These are phyloP conservation scores for Steatornis caripensis DNA, from an alignment of 2,113 vertebrate genomes.

Conservation along the genomic window DNA sequence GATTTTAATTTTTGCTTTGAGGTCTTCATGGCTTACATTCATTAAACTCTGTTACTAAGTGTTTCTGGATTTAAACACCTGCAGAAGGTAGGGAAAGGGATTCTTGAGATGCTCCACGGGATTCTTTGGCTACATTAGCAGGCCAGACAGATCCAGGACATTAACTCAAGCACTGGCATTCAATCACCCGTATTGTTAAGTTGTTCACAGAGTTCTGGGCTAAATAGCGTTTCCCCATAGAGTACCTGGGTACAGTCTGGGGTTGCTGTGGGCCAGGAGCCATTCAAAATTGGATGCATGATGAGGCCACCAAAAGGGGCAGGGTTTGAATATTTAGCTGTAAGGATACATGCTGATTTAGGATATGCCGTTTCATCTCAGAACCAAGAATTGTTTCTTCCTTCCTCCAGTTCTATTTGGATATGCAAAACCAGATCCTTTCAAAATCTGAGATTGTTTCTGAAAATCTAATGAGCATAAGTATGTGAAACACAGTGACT, in stretches of 20 bases:
- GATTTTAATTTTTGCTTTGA: background rate
- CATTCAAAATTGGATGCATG: background rate
- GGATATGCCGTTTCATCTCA: background rate
- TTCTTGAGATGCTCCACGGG: background rate
- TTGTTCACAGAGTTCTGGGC: background rate
- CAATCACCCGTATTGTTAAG: background rate
- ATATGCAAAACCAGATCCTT: background rate
- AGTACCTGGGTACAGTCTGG: background rate
- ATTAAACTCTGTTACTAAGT: background rate
- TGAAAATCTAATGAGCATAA: background rate
- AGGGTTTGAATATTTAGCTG: background rate
- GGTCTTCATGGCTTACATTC: background rate
- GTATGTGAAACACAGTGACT: background rate
- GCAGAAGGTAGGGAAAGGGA: background rate
- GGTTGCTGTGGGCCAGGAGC: background rate
- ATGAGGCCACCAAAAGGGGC: background rate
- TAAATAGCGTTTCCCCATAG: background rate
- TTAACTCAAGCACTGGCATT: background rate
- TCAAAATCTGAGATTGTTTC: background rate
- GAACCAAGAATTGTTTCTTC: background rate
- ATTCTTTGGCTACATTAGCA: background rate
- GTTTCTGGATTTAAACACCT: background rate
- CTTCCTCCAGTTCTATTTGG: too few relatives aligned
- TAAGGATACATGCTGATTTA: background rate
- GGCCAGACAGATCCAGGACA: background rate